Conservation (phyloP, 1,140 invertebrate genomes). For the Hypothenemus hampei region DNA sequence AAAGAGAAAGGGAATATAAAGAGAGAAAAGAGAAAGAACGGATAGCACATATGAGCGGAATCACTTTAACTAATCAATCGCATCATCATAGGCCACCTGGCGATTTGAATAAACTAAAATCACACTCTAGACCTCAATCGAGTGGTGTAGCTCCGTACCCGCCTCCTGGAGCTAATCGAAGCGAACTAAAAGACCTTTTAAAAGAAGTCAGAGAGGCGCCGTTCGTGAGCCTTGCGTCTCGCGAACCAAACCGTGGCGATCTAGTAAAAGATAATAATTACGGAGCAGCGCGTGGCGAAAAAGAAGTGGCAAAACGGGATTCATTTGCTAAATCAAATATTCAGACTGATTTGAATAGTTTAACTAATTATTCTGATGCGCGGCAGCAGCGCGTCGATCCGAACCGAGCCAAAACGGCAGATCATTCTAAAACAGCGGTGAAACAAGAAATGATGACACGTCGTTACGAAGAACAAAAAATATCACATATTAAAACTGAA, state of each 20-base stretch:
- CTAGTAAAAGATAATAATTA: slow-evolving; percentile 22
- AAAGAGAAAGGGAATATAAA: slow-evolving; percentile 49
- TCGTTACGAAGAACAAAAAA: slow-evolving; percentile 30
- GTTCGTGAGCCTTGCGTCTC: slow-evolving; percentile 28
- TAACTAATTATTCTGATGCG: slow-evolving; percentile 22
- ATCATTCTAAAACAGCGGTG: slow-evolving; percentile 29
- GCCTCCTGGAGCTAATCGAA: slow-evolving; percentile 15
- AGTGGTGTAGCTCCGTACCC: neutral
- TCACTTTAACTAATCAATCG: slow-evolving; percentile 4
- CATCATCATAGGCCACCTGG: slow-evolving; percentile 32
- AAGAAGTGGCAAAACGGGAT: slow-evolving; percentile 36
- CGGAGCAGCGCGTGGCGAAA: slow-evolving; percentile 25
- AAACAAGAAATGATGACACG: slow-evolving; percentile 34
- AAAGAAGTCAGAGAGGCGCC: slow-evolving; percentile 35
- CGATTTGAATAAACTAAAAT: slow-evolving; percentile 37
- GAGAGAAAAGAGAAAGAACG: slow-evolving; percentile 52
- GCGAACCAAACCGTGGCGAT: slow-evolving; percentile 24
- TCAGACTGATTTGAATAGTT: slow-evolving; percentile 33
- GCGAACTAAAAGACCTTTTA: slow-evolving; percentile 34
- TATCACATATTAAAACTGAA: slow-evolving; percentile 32
- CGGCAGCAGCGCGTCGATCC: slow-evolving; percentile 24
- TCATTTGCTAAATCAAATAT: slow-evolving; percentile 31
- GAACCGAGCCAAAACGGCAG: slow-evolving; percentile 22
- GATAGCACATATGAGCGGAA: slow-evolving; percentile 39
- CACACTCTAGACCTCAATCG: slow-evolving; percentile 32